Evolutionary conservation across 2,888 invertebrate species (phyloP), one percentile per base, ranked within the genome.

Genomic region (Drosophila neotestacea): DNA sequence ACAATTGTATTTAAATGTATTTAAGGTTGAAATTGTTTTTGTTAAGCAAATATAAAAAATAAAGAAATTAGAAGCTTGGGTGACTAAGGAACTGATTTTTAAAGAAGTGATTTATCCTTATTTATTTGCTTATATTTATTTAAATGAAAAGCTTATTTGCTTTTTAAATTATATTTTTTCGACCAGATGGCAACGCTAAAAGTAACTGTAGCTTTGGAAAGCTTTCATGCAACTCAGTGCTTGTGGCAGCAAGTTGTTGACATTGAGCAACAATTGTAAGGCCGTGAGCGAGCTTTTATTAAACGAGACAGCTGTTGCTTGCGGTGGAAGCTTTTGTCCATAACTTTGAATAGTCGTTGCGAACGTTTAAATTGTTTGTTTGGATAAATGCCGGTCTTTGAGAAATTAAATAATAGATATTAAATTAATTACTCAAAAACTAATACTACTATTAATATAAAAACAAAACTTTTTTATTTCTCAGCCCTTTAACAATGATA

Each of bases 271-370:
- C 68, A 67, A 66, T 60, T 59, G 46, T 58, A 61, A 63, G 44
- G 66, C 62, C 62, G 10, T 60, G 44, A 52, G 55, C 27, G 30
- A 68, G 71, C 73, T 81, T 85, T 54, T n/a, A 27, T n/a, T 13
- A 54, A 50, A 66, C 34, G 54, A 42, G 70, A 28, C 89, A 83
- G 83, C 83, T 83, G 83, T 88, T 87, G 83, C 72, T 81, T 50
- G 11, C 27, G 6, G 0, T 0, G 5, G 6, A 50, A 84, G 88
- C 89, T 87, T 88, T 68, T 27, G 4, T 6, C 9, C 22, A 56
- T 16, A 65, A 44, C 48, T 66, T 80, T 70, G 13, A 2, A 2
- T 6, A 22, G 7, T 52, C 38, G 7, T 48, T 46, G 41, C 11
- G 41, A 61, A 41, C 48, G 27, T 69, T 78, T 51, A 52, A 55